Percentiles rank a stretch among this genome's conserved stretches.
Conservation (phyloP, 2,113 vertebrate species). For the Gorsachius goisagi region DNA sequence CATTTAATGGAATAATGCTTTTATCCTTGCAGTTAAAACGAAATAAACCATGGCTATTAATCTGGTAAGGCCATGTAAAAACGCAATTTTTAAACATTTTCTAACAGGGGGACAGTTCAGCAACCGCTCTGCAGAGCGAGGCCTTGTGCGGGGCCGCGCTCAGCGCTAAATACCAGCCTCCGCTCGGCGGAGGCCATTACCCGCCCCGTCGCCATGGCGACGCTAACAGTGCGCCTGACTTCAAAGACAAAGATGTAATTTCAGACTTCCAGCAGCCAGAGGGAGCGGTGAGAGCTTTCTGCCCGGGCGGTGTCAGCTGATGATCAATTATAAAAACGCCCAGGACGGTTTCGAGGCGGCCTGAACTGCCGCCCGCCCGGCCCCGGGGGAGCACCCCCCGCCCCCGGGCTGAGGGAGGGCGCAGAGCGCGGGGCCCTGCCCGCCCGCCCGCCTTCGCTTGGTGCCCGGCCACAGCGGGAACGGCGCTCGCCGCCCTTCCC, state of each 20-base stretch:
- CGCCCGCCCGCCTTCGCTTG: not conserved
- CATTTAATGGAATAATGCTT: slow-evolving; percentile 80
- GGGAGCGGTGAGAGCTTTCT: slow-evolving; percentile 86
- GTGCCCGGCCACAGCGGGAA: slow-evolving; percentile 21
- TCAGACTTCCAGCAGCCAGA: slow-evolving; percentile 94
- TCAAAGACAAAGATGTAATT: slow-evolving; percentile 97
- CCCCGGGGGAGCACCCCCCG: not conserved
- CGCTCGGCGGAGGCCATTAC: slow-evolving; percentile 80
- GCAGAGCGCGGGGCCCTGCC: not conserved
- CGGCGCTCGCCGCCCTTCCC: not conserved
- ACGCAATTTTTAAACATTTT: slow-evolving; percentile 75
- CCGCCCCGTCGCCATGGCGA: slow-evolving; percentile 89
- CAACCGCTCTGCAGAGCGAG: slow-evolving; percentile 71
- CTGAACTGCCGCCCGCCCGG: slow-evolving; percentile 13
- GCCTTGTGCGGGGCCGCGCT: slow-evolving; percentile 72
- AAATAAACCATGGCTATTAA: slow-evolving; percentile 80
- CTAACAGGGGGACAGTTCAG: slow-evolving; percentile 66
- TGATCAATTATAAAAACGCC: slow-evolving; percentile 86
- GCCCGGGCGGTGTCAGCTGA: slow-evolving; percentile 74
- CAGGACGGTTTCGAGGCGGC: slow-evolving; percentile 74
- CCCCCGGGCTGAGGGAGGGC: not conserved
- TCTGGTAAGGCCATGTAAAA: slow-evolving; percentile 72
- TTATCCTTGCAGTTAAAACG: slow-evolving; percentile 77
- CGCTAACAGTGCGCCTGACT: slow-evolving; percentile 85
- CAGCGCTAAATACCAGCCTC: slow-evolving; percentile 75